Evolutionary conservation across 2,888 invertebrate species (phyloP).

Genomic region (Furcula furcula): DNA sequence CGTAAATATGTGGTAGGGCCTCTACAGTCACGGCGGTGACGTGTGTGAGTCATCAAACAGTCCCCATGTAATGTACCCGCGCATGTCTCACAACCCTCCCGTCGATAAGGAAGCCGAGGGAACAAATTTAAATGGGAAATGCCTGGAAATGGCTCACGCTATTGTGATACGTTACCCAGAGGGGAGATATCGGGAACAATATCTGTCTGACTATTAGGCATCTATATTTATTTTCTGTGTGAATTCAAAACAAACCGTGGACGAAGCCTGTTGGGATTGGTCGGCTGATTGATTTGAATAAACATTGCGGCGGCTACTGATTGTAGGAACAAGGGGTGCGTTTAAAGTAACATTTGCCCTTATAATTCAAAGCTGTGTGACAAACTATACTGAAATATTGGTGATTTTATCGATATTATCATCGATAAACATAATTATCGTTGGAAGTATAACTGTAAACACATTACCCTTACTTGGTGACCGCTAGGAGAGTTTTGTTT

Average conservation of each 20-base stretch:
- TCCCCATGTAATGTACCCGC: constrained; percentile 36
- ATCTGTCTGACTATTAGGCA: constrained; percentile 64
- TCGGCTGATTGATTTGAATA: constrained; percentile 26
- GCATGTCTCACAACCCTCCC: constrained; percentile 42
- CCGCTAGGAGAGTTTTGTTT: too few relatives aligned
- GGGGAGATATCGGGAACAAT: constrained; percentile 67
- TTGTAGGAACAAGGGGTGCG: neutral
- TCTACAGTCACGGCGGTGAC: constrained; percentile 14
- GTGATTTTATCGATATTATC: neutral
- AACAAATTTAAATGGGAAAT: constrained; percentile 75
- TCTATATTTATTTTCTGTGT: constrained; percentile 68
- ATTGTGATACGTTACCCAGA: constrained; percentile 65
- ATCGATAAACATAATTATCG: too few relatives aligned
- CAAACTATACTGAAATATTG: neutral
- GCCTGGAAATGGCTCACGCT: constrained; percentile 75
- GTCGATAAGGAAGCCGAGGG: constrained; percentile 68
- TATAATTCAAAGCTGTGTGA: neutral
- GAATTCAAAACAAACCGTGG: constrained; percentile 61
- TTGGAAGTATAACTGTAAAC: too few relatives aligned
- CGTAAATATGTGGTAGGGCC: constrained; percentile 1
- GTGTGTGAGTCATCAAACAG: constrained; percentile 41
- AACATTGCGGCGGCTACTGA: constrained; percentile 5
- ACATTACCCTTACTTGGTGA: too few relatives aligned
- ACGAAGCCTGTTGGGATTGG: constrained; percentile 28
- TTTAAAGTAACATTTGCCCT: neutral